A percentile compares a stretch with the other conserved stretches of the same genome.
These are phyloP conservation scores for Nesidiocoris tenuis DNA, from an alignment of 2,888 invertebrate genomes.

Conservation along the genomic window DNA sequence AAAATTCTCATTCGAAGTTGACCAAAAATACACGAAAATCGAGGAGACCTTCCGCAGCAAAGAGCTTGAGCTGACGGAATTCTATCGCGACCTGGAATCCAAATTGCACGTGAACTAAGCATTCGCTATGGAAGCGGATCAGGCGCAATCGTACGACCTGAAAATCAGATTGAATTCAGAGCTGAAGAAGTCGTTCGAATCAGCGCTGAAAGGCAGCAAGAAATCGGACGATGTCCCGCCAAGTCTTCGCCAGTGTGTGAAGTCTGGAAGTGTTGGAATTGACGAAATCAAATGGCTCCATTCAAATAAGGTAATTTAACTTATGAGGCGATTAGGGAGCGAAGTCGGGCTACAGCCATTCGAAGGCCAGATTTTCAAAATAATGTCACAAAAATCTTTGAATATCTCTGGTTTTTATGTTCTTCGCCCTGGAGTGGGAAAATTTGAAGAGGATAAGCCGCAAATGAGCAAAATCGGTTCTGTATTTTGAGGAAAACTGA, in stretches of 20 bases:
- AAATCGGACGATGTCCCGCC: conserved; percentile 38
- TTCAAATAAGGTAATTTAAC: conserved; percentile 58
- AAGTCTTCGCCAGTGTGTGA: conserved; percentile 42
- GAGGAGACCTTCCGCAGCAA: conserved; percentile 76
- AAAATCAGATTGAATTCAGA: conserved; percentile 65
- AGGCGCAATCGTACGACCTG: conserved; percentile 60
- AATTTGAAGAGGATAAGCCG: no score
- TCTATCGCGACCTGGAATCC: conserved; percentile 72
- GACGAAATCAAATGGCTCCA: conserved; percentile 68
- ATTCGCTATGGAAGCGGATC: conserved; percentile 57
- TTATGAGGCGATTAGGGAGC: no score
- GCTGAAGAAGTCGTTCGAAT: conserved; percentile 60
- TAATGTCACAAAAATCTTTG: no score
- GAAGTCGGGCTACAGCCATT: no score
- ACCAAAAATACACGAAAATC: conserved; percentile 71
- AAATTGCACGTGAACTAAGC: conserved; percentile 61
- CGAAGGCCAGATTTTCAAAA: no score
- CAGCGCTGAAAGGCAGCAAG: conserved; percentile 56
- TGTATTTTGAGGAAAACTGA: no score
- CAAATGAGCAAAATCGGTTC: no score
- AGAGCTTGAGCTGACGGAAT: conserved; percentile 71
- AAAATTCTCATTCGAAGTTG: conserved; percentile 75
- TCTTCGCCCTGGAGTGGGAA: no score
- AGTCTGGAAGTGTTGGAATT: conserved; percentile 54
- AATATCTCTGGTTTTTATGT: no score